Percentiles rank a stretch among this genome's conserved stretches.
phyloP scores from a whole-genome alignment of 2,113 vertebrate genomes.

The Colossoma macropomum region DNA sequence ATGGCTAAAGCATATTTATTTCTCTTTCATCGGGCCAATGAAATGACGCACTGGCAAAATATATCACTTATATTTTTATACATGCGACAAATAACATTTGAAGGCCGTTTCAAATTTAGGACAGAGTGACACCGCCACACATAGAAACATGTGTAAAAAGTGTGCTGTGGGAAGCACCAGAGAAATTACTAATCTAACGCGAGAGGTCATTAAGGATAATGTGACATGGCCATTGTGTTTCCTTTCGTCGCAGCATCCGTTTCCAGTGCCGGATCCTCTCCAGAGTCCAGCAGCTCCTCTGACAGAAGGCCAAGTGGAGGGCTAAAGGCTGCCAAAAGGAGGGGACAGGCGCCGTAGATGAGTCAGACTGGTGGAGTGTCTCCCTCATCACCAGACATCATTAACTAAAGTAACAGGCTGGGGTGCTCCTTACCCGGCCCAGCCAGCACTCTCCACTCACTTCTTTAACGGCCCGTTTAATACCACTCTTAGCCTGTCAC shows the following conservation, averaged over 20 bases:
- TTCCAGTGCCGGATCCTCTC: not conserved
- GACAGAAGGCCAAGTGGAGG: conserved; percentile 13
- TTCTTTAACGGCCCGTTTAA: not conserved
- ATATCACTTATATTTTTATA: not conserved
- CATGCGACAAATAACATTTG: not conserved
- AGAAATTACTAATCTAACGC: not conserved
- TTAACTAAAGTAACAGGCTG: conserved; percentile 9
- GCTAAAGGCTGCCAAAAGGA: conserved; percentile 23
- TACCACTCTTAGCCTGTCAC: not conserved
- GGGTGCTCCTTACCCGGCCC: not conserved
- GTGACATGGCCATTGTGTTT: not conserved
- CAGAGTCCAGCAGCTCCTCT: conserved; percentile 8
- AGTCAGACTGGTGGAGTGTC: conserved; percentile 30
- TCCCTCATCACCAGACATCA: conserved; percentile 27
- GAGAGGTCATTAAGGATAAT: conserved; percentile 7
- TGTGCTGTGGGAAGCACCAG: not conserved
- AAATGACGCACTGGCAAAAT: not conserved
- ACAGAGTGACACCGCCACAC: not conserved
- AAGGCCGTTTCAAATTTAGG: not conserved
- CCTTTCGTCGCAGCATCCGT: not conserved
- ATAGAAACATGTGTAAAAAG: not conserved
- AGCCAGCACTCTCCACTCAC: not conserved
- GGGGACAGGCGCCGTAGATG: conserved; percentile 1
- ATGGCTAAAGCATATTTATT: not conserved
- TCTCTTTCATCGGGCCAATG: not conserved